phyloP scores from a whole-genome alignment of 1,140 invertebrate genomes.

The Araneus ventricosus region DNA sequence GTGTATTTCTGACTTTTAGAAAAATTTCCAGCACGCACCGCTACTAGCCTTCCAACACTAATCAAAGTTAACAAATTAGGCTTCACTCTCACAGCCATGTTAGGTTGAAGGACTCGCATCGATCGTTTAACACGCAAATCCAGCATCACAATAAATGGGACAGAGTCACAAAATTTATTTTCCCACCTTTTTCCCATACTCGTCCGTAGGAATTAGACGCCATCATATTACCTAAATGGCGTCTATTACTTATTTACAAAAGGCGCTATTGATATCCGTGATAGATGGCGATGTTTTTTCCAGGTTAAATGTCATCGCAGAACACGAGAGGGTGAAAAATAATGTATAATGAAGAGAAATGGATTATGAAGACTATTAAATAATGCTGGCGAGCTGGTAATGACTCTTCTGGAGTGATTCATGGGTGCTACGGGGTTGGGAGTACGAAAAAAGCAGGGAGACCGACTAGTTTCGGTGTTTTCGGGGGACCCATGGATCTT shows the following conservation, averaged over 20 bases:
- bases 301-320: conserved; percentile 31
- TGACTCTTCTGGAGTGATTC: conserved; percentile 15
- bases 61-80: conserved; percentile 1
- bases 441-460: not conserved
- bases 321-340: conserved; percentile 10
- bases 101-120: not conserved
- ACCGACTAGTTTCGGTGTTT: not conserved
- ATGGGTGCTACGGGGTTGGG: not conserved
- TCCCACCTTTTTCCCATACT: not conserved
- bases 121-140: not conserved
- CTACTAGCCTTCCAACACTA: not conserved
- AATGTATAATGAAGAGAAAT: conserved; percentile 40
- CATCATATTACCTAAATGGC: conserved; percentile 23
- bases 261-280: conserved; percentile 8
- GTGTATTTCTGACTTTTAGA: no score
- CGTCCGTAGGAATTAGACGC: not conserved
- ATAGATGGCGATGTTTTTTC: conserved; percentile 29
- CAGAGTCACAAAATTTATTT: not conserved
- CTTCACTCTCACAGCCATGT: not conserved
- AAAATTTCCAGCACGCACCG: no score
- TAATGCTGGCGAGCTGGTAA: conserved; percentile 9
- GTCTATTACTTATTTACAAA: conserved; percentile 47
- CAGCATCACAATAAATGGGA: conserved; percentile 2
- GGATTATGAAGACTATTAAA: conserved; percentile 42
- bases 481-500: not conserved